Base-by-base conservation (phyloP, 1,140 invertebrate species). In the Lucilia cuprina region DNA sequence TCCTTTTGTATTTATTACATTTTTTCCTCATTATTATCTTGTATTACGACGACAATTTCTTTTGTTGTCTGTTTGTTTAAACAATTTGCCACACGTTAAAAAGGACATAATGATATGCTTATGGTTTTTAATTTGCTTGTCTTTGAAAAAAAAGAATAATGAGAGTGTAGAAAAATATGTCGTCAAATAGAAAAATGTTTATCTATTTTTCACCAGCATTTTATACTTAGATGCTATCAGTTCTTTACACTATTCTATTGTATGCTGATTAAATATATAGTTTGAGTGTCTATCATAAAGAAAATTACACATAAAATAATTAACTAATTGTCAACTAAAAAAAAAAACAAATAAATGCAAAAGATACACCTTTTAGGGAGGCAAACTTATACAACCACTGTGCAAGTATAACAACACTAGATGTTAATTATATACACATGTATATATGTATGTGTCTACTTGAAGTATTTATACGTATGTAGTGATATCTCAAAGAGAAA, bases 291-390 rank as follows among this genome's bases (percentile, higher is more conserved):
- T 70, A 19, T 70, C 8, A 70, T 70, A 9, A 70, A 70, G 65
- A 70, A 70, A 70, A 70, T 70, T 70, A 25, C 65, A 70, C 65
- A 70, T 70, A 7, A 70, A 80, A 47, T 80, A 80, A 80, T 80
- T 80, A 80, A 80, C 77, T 80, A 80, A 80, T 80, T 80, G 77
- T 49, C 77, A 80, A 80, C 50, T 80, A 50, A 49, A 80, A 80
- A 80, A 3, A 41, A 2, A 30, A 7, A 41, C 41, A 41, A 8
- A 41, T 5, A 7, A 8, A 8, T 41, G 1, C 41, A 41, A 7
- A 41, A 3, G 41, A 41, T 41, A 41, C 41, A 41, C 10, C 1
- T 41, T 41, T 41, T 41, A 41, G 7, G 10, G 41, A 41, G 41
- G 41, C 5, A 7, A 3, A 41, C 41, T 41, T 10, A 41, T 8